A percentile compares a stretch with the other conserved stretches of the same genome.
Conservation (phyloP, 2,888 invertebrate genomes). For the Brachyopa scutellaris region DNA sequence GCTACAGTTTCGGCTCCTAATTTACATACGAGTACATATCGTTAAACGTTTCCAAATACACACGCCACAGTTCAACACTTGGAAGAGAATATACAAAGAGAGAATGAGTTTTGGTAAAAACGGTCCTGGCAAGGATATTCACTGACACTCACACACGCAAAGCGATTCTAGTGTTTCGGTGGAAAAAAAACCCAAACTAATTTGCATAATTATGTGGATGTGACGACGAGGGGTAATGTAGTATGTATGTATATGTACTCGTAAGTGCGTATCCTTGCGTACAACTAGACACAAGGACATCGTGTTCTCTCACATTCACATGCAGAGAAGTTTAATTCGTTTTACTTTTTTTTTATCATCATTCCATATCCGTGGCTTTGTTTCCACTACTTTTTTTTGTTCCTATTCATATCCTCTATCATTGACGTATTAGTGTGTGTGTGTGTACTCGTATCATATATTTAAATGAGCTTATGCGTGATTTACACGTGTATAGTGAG, state of each 20-base stretch:
- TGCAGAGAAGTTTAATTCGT: constrained; percentile 65
- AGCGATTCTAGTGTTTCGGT: constrained; percentile 40
- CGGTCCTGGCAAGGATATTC: constrained; percentile 27
- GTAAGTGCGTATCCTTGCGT: constrained; percentile 64
- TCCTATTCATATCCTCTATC: constrained; percentile 23
- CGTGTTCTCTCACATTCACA: constrained; percentile 37
- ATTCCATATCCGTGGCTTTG: constrained; percentile 59
- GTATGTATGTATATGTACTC: too few species aligned
- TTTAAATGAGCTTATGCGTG: constrained; percentile 70
- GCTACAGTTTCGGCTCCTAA: neutral
- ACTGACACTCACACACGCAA: constrained; percentile 36
- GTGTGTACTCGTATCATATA: constrained; percentile 67
- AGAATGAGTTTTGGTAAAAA: neutral
- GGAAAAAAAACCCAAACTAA: constrained; percentile 62
- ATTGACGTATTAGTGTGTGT: constrained; percentile 60
- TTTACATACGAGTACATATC: neutral
- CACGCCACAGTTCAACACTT: constrained; percentile 16
- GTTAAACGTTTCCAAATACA: constrained; percentile 6
- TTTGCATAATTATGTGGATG: constrained; percentile 72
- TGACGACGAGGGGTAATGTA: constrained; percentile 58
- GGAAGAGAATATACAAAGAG: neutral
- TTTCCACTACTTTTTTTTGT: constrained; percentile 47
- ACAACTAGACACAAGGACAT: neutral
- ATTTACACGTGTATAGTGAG: constrained; percentile 71
- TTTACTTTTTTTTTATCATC: constrained; percentile 59